These are phyloP conservation scores for Jaculus jaculus DNA, from an alignment of 2,113 vertebrate genomes.

Conservation along the genomic window DNA sequence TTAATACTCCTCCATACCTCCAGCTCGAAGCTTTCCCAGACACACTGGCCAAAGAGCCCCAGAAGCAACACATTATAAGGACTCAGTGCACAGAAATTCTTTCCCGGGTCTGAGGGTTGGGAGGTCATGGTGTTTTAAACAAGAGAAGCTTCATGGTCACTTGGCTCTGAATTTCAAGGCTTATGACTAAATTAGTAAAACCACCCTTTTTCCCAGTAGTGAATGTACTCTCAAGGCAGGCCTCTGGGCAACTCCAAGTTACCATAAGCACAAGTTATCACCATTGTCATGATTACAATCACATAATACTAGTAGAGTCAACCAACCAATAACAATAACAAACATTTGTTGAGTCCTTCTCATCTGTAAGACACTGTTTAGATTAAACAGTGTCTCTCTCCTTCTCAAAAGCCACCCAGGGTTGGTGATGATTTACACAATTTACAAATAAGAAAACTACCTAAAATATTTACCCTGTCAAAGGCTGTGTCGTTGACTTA, in stretches of 20 bases:
- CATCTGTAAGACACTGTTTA: neutral
- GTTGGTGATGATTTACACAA: neutral
- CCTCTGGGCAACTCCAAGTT: neutral
- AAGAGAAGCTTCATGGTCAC: conserved; percentile 53
- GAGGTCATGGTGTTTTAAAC: conserved; percentile 55
- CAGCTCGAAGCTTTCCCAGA: conserved; percentile 86
- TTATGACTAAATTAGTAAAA: neutral
- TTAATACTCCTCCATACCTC: conserved; percentile 83
- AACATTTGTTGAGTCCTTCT: neutral
- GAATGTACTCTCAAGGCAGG: neutral
- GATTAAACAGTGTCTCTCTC: neutral
- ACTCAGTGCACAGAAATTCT: conserved; percentile 55
- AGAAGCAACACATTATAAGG: conserved; percentile 77
- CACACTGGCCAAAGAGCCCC: conserved; percentile 85
- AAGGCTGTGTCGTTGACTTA: neutral
- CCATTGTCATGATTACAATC: conserved; percentile 49
- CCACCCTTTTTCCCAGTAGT: neutral
- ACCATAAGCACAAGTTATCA: conserved; percentile 34
- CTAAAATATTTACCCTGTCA: neutral
- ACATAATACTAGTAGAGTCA: neutral
- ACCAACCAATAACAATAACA: neutral
- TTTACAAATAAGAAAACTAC: conserved; percentile 5
- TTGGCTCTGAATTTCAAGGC: conserved; percentile 50
- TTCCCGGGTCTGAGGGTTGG: conserved; percentile 31
- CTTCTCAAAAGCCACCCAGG: neutral